Percentiles rank a stretch among this genome's conserved stretches.
Conservation (phyloP, 2,888 invertebrate species). For the Antheraea yamamai region DNA sequence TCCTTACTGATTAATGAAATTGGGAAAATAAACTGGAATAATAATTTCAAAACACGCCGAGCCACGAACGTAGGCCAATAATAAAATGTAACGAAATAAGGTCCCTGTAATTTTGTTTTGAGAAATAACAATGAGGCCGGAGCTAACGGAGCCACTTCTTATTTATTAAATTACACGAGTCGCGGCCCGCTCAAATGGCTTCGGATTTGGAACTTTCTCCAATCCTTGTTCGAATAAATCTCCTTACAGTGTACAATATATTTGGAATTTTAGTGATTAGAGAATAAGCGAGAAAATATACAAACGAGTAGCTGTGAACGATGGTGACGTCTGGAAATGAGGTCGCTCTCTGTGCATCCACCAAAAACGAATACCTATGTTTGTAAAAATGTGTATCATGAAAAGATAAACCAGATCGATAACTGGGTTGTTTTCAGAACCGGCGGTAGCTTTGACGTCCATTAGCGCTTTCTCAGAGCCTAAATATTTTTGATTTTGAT, state of each 20-base stretch:
- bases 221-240: neutral
- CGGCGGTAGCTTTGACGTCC: no score
- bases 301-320: no score
- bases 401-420: no score
- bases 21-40: neutral
- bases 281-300: no score
- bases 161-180: constrained; percentile 9
- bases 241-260: neutral
- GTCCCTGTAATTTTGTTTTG: constrained; percentile 11
- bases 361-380: no score
- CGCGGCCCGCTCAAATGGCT: neutral
- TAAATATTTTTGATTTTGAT: no score
- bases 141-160: constrained; percentile 10
- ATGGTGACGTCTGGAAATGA: no score
- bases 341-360: no score
- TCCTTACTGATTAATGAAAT: neutral
- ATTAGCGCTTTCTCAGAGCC: no score
- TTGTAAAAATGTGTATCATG: no score
- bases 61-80: neutral
- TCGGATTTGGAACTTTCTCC: constrained; percentile 5
- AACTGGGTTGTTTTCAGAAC: no score
- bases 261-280: neutral
- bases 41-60: neutral
- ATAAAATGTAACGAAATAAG: constrained; percentile 6
- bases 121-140: constrained; percentile 3